phyloP scores from a whole-genome alignment of 1,140 invertebrate species.

The Trichomalopsis sarcophagae region DNA sequence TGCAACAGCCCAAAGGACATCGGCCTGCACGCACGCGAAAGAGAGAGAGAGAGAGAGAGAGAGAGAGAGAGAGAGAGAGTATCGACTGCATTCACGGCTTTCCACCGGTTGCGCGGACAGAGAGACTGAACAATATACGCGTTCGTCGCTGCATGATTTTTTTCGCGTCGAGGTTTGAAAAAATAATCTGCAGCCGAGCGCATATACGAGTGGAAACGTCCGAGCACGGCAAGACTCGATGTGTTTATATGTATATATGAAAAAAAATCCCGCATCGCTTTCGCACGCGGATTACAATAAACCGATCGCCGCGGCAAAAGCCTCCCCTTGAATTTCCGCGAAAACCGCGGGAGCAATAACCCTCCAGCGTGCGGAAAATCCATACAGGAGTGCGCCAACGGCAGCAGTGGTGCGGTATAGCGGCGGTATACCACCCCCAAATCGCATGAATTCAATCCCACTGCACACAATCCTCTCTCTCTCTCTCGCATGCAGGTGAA shows the following conservation, averaged over 20 bases:
- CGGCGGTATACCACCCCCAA: background rate
- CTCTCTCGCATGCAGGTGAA: background rate
- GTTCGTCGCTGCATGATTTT: too few species aligned
- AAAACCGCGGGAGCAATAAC: background rate
- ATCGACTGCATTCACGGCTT: slow-evolving; percentile 48
- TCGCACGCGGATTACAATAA: background rate
- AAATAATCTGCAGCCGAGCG: too few species aligned
- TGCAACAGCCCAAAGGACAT: background rate
- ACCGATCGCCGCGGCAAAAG: background rate
- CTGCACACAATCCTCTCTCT: slow-evolving; percentile 2
- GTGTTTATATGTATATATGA: too few species aligned
- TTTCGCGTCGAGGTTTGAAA: too few species aligned
- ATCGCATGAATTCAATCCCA: background rate
- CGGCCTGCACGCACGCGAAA: background rate
- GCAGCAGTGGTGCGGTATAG: too few species aligned
- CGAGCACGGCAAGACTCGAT: background rate
- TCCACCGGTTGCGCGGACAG: slow-evolving; percentile 49
- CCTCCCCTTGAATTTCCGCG: background rate
- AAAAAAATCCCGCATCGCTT: background rate
- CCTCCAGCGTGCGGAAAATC: background rate
- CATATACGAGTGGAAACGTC: background rate
- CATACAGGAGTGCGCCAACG: background rate
- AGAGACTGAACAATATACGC: too few species aligned
- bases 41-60: too few species aligned
- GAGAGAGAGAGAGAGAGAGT: too few species aligned